Percentiles rank a stretch among this genome's conserved stretches.
Evolutionary conservation across 2,797 vertebrate genomes (phyloP).

Genomic region (Notamacropus eugenii): DNA sequence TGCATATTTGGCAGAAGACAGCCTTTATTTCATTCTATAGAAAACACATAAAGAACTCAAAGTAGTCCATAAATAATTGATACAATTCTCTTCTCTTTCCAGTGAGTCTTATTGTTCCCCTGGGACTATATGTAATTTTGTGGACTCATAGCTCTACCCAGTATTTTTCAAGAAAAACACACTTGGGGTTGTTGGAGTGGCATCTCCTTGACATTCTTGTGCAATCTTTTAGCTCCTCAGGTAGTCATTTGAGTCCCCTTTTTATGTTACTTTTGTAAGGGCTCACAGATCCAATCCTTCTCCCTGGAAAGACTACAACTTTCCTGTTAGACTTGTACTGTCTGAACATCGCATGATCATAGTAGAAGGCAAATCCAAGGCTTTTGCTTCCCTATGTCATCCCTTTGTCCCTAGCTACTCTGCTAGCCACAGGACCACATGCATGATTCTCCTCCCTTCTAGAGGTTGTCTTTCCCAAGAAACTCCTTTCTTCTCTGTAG

Average conservation of each 20-base stretch:
- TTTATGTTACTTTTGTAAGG: background rate
- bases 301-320: background rate
- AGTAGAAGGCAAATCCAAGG: background rate
- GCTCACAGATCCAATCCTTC: background rate
- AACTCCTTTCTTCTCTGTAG: background rate
- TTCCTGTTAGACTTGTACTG: background rate
- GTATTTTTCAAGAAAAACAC: background rate
- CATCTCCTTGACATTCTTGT: background rate
- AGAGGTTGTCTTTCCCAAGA: background rate
- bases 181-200: background rate
- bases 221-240: background rate
- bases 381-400: background rate
- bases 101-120: background rate
- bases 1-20: background rate
- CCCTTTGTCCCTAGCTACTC: background rate
- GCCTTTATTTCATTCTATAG: background rate
- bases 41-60: background rate
- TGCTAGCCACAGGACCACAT: background rate
- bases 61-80: background rate
- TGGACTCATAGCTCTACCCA: background rate
- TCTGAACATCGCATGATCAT: background rate
- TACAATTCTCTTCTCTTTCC: background rate
- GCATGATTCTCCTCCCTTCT: background rate
- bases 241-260: background rate
- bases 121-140: background rate